A percentile compares a stretch with the other conserved stretches of the same genome.
phyloP scores from a whole-genome alignment of 2,888 invertebrate genomes.

The Aproaerema taeniolella region DNA sequence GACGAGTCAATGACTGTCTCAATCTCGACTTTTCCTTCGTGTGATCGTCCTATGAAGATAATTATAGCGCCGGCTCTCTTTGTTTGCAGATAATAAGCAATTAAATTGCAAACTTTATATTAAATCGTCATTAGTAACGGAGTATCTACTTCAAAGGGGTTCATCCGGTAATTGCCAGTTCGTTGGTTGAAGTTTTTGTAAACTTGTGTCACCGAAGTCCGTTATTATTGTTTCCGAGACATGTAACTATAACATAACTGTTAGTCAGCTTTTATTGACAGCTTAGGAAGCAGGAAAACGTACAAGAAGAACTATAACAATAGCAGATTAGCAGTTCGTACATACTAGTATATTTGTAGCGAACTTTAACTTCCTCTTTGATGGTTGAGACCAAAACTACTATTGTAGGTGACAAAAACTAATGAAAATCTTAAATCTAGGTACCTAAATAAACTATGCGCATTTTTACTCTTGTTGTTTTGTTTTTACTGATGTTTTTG shows the following conservation, averaged over 20 bases:
- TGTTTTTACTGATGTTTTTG: too few relatives aligned
- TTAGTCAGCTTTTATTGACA: neutral
- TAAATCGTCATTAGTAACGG: slow-evolving; percentile 11
- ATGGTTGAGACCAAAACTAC: too few relatives aligned
- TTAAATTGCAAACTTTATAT: slow-evolving; percentile 12
- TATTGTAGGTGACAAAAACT: too few relatives aligned
- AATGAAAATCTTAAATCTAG: too few relatives aligned
- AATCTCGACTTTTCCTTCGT: slow-evolving; percentile 6
- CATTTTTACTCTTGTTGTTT: too few relatives aligned
- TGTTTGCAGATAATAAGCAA: slow-evolving; percentile 12
- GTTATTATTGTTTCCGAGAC: slow-evolving; percentile 5
- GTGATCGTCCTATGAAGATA: slow-evolving; percentile 2
- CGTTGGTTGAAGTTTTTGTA: slow-evolving; percentile 10
- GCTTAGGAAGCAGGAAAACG: neutral
- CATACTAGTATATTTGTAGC: too few relatives aligned
- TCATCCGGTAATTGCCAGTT: slow-evolving; percentile 15
- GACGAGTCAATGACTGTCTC: slow-evolving; percentile 8
- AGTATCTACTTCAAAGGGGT: slow-evolving; percentile 1
- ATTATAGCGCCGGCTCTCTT: slow-evolving; percentile 1
- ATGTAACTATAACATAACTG: too few relatives aligned
- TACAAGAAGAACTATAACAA: too few relatives aligned
- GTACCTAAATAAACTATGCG: too few relatives aligned
- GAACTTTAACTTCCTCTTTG: too few relatives aligned
- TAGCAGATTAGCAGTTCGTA: too few relatives aligned
- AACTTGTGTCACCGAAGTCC: neutral